Percentiles rank a stretch among this genome's conserved stretches.
These are phyloP conservation scores for Chironomus riparius DNA, from an alignment of 2,888 invertebrate genomes.

Conservation along the genomic window DNA sequence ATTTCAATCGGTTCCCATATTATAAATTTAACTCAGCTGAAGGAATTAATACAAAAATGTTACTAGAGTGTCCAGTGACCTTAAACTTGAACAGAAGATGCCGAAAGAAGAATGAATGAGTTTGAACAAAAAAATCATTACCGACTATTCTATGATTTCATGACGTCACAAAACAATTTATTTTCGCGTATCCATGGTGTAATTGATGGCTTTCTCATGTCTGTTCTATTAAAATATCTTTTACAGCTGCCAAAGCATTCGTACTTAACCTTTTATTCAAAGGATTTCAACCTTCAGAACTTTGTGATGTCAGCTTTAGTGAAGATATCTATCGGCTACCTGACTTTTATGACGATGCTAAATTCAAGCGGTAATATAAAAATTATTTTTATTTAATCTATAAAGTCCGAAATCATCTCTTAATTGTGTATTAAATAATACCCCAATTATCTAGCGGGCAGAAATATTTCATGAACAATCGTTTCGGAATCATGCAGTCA, in stretches of 20 bases:
- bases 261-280: slow-evolving; percentile 9
- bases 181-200: background rate
- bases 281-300: slow-evolving; percentile 14
- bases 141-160: background rate
- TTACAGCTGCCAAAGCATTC: background rate
- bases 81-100: background rate
- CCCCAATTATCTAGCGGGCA: slow-evolving; percentile 49
- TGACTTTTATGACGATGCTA: slow-evolving; percentile 29
- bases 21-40: too few relatives aligned
- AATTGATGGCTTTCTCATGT: background rate
- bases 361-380: slow-evolving; percentile 30
- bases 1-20: too few relatives aligned
- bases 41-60: too few relatives aligned
- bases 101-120: too few relatives aligned
- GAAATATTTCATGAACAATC: slow-evolving; percentile 54
- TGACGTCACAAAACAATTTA: background rate
- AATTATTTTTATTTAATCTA: background rate
- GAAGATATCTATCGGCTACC: slow-evolving; percentile 26
- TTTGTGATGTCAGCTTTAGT: slow-evolving; percentile 28
- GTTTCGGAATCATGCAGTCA: slow-evolving; percentile 53
- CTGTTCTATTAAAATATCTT: background rate
- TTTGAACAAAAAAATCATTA: background rate
- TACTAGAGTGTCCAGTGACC: background rate
- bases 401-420: background rate
- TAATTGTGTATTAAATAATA: background rate